Conservation (phyloP, 2,113 vertebrate genomes). For the Furnarius figulus region DNA sequence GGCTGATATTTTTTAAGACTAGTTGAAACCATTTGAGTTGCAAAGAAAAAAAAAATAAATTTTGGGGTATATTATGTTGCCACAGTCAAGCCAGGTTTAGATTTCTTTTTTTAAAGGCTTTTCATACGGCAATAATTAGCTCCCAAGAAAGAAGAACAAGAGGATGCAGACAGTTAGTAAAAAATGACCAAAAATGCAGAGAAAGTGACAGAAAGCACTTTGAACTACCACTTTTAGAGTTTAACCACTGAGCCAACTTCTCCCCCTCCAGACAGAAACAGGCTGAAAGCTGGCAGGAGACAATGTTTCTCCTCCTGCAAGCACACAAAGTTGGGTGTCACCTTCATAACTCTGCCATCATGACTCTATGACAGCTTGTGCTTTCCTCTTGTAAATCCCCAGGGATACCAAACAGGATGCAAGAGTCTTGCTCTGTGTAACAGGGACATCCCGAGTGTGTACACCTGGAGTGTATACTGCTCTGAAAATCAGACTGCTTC, state of each 20-base stretch:
- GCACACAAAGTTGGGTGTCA: not conserved
- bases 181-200: not conserved
- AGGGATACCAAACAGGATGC: constrained; percentile 25
- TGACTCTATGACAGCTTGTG: not conserved
- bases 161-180: not conserved
- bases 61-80: not conserved
- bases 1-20: not conserved
- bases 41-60: too few species aligned
- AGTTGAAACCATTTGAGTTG: not conserved
- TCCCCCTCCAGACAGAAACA: not conserved
- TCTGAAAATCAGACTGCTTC: constrained; percentile 40
- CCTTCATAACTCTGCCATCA: not conserved
- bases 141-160: not conserved
- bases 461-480: constrained; percentile 15
- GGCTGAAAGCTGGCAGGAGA: not conserved
- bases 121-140: not conserved
- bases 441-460: constrained; percentile 10
- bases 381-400: constrained; percentile 8
- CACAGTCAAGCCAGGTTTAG: not conserved
- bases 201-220: not conserved
- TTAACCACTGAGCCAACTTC: not conserved
- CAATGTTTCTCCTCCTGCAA: not conserved
- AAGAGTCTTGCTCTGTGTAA: constrained; percentile 1
- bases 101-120: not conserved
- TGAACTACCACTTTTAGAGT: not conserved